Evolutionary conservation across 1,140 invertebrate genomes (phyloP).

Genomic region (Parapsyche elsis): DNA sequence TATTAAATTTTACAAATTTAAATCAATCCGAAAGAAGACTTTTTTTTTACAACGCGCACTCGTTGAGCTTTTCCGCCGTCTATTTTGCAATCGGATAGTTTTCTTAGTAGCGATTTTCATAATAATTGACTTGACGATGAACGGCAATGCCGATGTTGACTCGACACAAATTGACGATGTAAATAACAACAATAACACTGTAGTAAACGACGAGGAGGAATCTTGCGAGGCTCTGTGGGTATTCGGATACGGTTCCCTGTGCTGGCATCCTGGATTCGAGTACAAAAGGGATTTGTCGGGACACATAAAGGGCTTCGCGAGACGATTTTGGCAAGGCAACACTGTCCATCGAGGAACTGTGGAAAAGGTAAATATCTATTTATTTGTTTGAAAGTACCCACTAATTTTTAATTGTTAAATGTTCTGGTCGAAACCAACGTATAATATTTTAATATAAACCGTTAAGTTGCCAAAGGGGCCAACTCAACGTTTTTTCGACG

Average conservation of each 20-base stretch:
- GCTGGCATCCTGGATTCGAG: slow-evolving; percentile 88
- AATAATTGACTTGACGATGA: background rate
- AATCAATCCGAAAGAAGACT: background rate
- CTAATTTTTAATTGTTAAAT: too few species aligned
- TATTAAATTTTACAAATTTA: background rate
- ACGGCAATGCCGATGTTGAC: background rate
- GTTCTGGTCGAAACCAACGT: too few species aligned
- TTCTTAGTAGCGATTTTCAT: too few species aligned
- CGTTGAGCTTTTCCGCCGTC: too few species aligned
- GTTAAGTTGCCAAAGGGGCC: too few species aligned
- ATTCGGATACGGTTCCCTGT: slow-evolving; percentile 88
- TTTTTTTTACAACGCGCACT: background rate
- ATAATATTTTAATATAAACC: too few species aligned
- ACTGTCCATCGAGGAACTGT: slow-evolving; percentile 81
- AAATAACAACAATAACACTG: slow-evolving; percentile 6
- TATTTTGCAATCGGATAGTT: too few species aligned
- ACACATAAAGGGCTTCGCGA: slow-evolving; percentile 77
- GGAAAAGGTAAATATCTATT: slow-evolving; percentile 76
- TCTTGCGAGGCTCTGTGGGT: slow-evolving; percentile 72
- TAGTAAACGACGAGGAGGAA: background rate
- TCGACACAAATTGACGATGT: background rate
- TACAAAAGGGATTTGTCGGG: slow-evolving; percentile 78
- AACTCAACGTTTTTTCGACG: too few species aligned
- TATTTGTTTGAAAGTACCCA: too few species aligned
- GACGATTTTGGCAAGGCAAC: slow-evolving; percentile 91